Evolutionary conservation across 2,797 vertebrate species (phyloP).

Genomic region (Lithobates pipiens): DNA sequence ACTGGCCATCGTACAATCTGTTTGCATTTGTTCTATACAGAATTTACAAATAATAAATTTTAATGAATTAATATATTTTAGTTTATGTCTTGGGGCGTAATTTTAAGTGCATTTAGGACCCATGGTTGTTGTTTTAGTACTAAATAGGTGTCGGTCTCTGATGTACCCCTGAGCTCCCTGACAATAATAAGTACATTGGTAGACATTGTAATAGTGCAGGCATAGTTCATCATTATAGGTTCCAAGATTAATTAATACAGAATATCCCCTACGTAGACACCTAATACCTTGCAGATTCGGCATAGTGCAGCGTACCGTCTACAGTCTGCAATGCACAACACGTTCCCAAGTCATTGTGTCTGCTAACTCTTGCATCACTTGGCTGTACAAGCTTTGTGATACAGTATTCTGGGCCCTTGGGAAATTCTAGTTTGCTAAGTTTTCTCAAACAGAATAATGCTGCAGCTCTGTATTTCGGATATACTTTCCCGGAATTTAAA

Average conservation of each 20-base stretch:
- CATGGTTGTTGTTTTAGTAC: not conserved
- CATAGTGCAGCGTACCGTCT: conserved; percentile 12
- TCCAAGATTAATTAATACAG: conserved; percentile 17
- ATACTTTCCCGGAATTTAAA: conserved; percentile 1
- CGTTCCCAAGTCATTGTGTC: conserved; percentile 27
- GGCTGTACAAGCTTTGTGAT: conserved; percentile 18
- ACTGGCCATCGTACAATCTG: not conserved
- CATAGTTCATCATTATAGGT: conserved; percentile 8
- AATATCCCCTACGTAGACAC: conserved; percentile 18
- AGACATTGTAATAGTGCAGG: not conserved
- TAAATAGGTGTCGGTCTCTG: not conserved
- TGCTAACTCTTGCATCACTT: conserved; percentile 17
- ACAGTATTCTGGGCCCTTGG: not conserved
- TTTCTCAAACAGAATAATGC: conserved; percentile 2
- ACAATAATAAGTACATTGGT: not conserved
- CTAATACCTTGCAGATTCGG: conserved; percentile 10
- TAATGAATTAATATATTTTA: no score
- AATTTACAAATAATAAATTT: not conserved
- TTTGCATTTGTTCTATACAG: not conserved
- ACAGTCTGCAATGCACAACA: conserved; percentile 9
- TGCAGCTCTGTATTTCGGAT: not conserved
- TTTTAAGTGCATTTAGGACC: not conserved
- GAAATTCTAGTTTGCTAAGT: conserved; percentile 39
- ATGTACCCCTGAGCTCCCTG: not conserved
- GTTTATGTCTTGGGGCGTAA: no score